Base-by-base conservation (phyloP, 1,140 invertebrate species). In the Aculops lycopersici region DNA sequence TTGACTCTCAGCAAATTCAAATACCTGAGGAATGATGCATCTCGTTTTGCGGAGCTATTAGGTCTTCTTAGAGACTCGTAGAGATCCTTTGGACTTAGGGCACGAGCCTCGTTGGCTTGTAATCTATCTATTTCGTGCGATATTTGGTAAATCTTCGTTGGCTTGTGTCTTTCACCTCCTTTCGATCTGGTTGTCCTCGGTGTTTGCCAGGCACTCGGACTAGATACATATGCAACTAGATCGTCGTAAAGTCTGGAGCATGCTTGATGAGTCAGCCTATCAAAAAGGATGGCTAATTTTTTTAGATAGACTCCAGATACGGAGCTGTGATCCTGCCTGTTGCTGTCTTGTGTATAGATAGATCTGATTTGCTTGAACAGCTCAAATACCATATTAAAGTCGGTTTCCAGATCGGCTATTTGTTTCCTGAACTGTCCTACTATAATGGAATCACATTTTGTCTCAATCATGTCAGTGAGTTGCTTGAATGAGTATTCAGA, bases 1-100 rank as follows among this genome's bases (percentile, higher is more conserved):
- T 47, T 45, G 3, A 47, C 17, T 20, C 45, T 39, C 13, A 47
- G 17, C 13, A 36, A 21, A 36, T 47, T 47, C 15, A 47, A 20
- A 31, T 41, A 47, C 21, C 40, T 36, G 0, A 47, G 40, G 40
- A 46, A 47, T 19, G 42, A 16, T 19, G 40, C 38, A 31, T 46
- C 40, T 19, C 24, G 8, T 8, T 31, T 8, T n/a, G 24, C 8
- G 8, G 8, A n/a, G n/a, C 24, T 31, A 8, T 31, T n/a, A n/a
- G 24, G 24, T 8, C 24, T 8, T 8, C 24, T 8, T 8, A 31
- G 8, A n/a, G 24, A 8, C n/a, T 31, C 24, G 24, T n/a, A 31
- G 8, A 31, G 24, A 8, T 31, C 24, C 8, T n/a, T 8, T n/a
- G 24, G 24, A n/a, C n/a, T 31, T 8, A 8, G n/a, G 8, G 24